Percentiles rank a stretch among this genome's conserved stretches.
These are phyloP conservation scores for Bergia puertoricense DNA, from an alignment of 92 coral and sea anemone genomes.

Conservation along the genomic window DNA sequence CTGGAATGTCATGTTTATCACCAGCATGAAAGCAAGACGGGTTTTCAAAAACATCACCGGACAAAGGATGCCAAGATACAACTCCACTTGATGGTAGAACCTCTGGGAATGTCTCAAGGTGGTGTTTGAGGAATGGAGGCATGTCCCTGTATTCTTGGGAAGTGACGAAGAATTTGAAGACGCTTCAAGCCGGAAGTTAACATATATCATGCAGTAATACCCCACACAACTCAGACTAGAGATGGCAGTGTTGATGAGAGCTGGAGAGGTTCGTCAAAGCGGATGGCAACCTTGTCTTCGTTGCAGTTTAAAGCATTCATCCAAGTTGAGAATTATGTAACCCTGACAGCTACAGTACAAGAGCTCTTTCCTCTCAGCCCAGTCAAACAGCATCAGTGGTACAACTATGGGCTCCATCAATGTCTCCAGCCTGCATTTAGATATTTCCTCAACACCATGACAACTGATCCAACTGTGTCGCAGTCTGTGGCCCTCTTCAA, in stretches of 20 bases:
- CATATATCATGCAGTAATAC: slow-evolving; percentile 47
- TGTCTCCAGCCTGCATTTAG: no score
- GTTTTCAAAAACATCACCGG: slow-evolving; percentile 36
- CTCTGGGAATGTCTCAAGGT: slow-evolving; percentile 51
- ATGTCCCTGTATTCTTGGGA: slow-evolving; percentile 39
- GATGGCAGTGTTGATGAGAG: slow-evolving; percentile 53
- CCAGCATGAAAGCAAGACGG: slow-evolving; percentile 53
- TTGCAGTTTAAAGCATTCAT: no score
- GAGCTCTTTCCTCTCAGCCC: no score
- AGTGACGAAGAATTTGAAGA: slow-evolving; percentile 45
- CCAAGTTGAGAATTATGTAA: no score
- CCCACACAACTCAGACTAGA: slow-evolving; percentile 43
- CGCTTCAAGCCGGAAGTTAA: slow-evolving; percentile 39
- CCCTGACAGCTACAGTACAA: no score
- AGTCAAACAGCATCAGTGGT: no score
- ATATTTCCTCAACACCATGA: no score
- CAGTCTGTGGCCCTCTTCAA: no score
- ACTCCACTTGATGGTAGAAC: slow-evolving; percentile 51
- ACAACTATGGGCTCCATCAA: no score
- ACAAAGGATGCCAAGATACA: slow-evolving; percentile 46
- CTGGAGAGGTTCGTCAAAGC: slow-evolving; percentile 57
- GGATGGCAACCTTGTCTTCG: slow-evolving; percentile 48
- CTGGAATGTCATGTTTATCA: slow-evolving; percentile 47
- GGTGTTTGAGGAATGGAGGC: slow-evolving; percentile 43
- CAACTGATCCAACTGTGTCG: no score